Percentiles rank a stretch among this genome's conserved stretches.
Conservation (phyloP, 1,140 invertebrate genomes). For the Yoshiicerus persimilis region DNA sequence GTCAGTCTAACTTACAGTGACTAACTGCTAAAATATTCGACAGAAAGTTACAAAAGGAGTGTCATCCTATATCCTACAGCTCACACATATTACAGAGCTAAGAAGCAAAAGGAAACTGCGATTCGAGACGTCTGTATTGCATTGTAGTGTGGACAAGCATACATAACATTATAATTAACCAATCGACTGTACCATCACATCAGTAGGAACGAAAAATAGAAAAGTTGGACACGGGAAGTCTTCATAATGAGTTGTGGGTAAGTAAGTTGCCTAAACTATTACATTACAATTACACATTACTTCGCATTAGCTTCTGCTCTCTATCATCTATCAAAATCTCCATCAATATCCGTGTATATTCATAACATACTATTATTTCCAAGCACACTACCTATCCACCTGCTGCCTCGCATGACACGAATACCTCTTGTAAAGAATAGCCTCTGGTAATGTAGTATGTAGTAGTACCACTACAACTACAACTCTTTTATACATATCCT, state of each 20-base stretch:
- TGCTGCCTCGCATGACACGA: not conserved
- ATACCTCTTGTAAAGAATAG: not conserved
- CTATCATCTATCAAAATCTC: slow-evolving; percentile 13
- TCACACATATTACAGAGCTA: too few species aligned
- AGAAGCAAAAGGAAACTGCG: not conserved
- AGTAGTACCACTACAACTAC: not conserved
- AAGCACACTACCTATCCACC: not conserved
- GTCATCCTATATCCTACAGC: not conserved
- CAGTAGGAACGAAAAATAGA: not conserved
- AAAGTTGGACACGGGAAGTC: slow-evolving; percentile 21
- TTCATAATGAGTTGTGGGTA: slow-evolving; percentile 20
- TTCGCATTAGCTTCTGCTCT: not conserved
- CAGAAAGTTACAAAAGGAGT: slow-evolving; percentile 1
- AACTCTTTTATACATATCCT: not conserved
- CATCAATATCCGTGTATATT: not conserved
- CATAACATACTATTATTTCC: not conserved
- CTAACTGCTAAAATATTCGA: slow-evolving; percentile 10
- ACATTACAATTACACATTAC: not conserved
- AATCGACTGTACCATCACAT: too few species aligned
- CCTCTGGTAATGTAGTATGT: not conserved
- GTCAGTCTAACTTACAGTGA: not conserved
- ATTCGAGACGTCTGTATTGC: not conserved
- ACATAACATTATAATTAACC: not conserved
- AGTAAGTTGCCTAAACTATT: slow-evolving; percentile 6
- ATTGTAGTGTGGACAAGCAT: not conserved